These are phyloP conservation scores for Melieria picta DNA, from an alignment of 2,888 invertebrate genomes.

Conservation along the genomic window DNA sequence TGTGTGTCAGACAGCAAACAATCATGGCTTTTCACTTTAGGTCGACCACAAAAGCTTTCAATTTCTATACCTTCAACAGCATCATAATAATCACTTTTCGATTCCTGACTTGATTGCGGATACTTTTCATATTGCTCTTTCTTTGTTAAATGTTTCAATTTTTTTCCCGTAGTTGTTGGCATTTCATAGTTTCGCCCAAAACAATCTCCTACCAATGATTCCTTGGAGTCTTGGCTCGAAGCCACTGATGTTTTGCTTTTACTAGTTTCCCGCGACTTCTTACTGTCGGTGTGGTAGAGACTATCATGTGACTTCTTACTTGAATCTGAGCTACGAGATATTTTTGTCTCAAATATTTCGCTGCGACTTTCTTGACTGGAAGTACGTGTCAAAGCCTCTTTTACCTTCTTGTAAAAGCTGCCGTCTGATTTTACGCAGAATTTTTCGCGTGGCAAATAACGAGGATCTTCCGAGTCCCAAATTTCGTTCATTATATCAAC, in stretches of 20 bases:
- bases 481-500: slow-evolving; percentile 79
- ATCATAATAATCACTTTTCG: slow-evolving; percentile 77
- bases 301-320: slow-evolving; percentile 74
- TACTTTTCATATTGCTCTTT: slow-evolving; percentile 68
- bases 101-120: slow-evolving; percentile 74
- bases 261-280: slow-evolving; percentile 73
- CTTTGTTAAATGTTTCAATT: slow-evolving; percentile 60
- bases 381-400: slow-evolving; percentile 73
- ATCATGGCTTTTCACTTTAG: slow-evolving; percentile 71
- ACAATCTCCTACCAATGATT: slow-evolving; percentile 68
- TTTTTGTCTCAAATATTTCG: slow-evolving; percentile 75
- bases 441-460: slow-evolving; percentile 77
- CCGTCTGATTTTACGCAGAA: slow-evolving; percentile 79
- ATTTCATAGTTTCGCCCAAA: slow-evolving; percentile 67
- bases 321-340: slow-evolving; percentile 74
- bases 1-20: slow-evolving; percentile 70
- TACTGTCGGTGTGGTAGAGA: slow-evolving; percentile 74
- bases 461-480: slow-evolving; percentile 81
- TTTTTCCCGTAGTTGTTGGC: slow-evolving; percentile 66
- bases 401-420: slow-evolving; percentile 77
- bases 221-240: slow-evolving; percentile 75
- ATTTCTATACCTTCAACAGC: slow-evolving; percentile 67
- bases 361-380: slow-evolving; percentile 78
- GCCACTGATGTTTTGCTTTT: slow-evolving; percentile 73
- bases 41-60: slow-evolving; percentile 51